Base-by-base conservation (phyloP, 2,888 invertebrate species). In the Lottia scabra region DNA sequence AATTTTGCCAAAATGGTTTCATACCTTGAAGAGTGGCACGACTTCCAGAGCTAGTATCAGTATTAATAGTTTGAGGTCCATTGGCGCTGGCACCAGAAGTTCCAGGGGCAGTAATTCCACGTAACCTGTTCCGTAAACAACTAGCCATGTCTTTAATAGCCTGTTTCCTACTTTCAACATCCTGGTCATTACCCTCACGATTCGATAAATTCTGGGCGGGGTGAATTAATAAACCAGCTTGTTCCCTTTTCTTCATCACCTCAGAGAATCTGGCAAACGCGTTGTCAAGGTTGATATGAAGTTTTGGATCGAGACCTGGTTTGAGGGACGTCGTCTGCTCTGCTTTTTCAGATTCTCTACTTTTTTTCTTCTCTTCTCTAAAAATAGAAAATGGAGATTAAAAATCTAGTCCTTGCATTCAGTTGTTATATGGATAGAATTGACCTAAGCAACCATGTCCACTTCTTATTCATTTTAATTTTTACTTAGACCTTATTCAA, bases 101-200 rank as follows among this genome's bases (percentile, higher is more conserved):
- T 38, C 38, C 38, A 38, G 38, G 38, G 3, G 38, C 38, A 38
- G 38, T 38, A 38, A 38, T 38, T 10, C 38, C 38, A 5, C 38
- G 38, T 38, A 38, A 38, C 44, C 84, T 71, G 70, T 73, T 83
- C 74, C 84, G 83, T 63, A 87, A 73, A 15, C 83, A 83, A 15
- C 80, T 75, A 8, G 86, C 84, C 6, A 85, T 84, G 27, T 83
- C 81, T 45, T 83, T 83, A 38, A 87, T 80, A 0, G 84, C 85
- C 70, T 83, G 78, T 45, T 85, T 84, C 8, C 85, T 75, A 23
- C 85, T 83, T 10, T 80, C 82, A 44, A 80, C 75, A 19, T 81
- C 81, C 8, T 79, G 70, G 23, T 65, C 70, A 2, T 66, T n/a
- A 15, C 30, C 27, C 5, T 46, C 46, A 8, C 56, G n/a, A 4